Evolutionary conservation across 2,113 vertebrate genomes (phyloP), one percentile per base, ranked within the genome.

Genomic region (Halichoeres trimaculatus): DNA sequence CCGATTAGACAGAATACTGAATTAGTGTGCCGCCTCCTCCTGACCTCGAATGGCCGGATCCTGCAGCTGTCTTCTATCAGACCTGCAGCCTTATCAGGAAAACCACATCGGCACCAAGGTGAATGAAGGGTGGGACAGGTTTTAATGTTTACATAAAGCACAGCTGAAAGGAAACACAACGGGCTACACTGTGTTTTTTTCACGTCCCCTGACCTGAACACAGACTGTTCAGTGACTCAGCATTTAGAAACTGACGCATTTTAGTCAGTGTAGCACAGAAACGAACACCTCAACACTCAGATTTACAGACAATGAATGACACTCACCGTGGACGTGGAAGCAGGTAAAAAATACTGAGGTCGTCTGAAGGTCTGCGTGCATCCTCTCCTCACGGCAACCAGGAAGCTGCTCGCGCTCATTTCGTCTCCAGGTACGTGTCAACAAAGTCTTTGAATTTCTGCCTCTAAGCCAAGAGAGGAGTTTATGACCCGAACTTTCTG

Each of bases 321-420:
- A 1, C 68, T 74, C 72, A 89, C 89, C 73, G 0, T 13, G 0
- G 45, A 54, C 1, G 8, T 20, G 38, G 41, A 53, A 50, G 11
- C 10, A 2, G 47, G 35, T 51, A 58, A 40, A 2, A 50, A 9
- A 0, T 41, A 24, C 2, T 1, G 69, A 35, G 58, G 68, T 47
- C 59, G 52, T 55, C 23, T 26, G 19, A 70, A 53, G 53, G n/a
- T 73, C 41, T 23, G 76, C n/a, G n/a, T 1, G 22, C 26, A 69
- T 48, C 78, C 70, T 61, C 71, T 62, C 5, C 62, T 47, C 50
- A 75, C 9, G 0, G 74, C 1, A 2, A 22, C 20, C 0, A 69
- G 0, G 1, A 69, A 36, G 16, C 58, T 12, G 50, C 10, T 10
- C 0, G 59, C 0, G 43, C 16, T 87, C 87, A 89, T 90, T 9